A percentile compares a stretch with the other conserved stretches of the same genome.
Evolutionary conservation across 2,797 vertebrate genomes (phyloP).

Genomic region (Hydrolagus colliei): DNA sequence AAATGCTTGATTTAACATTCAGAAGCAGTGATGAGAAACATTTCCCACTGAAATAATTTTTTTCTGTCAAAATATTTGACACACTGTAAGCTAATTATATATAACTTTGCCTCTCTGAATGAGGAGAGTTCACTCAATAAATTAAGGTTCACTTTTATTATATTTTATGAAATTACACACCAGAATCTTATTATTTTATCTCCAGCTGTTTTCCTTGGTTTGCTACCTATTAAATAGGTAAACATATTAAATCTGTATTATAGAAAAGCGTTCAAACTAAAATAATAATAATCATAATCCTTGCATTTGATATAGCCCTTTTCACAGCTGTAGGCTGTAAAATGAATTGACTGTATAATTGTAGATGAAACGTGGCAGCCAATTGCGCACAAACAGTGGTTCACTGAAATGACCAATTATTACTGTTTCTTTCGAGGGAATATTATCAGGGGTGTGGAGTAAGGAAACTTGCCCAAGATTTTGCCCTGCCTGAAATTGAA

Average conservation of each 20-base stretch:
- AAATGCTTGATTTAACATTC: background rate
- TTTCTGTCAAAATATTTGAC: slow-evolving; percentile 25
- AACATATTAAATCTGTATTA: background rate
- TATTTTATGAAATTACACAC: background rate
- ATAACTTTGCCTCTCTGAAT: background rate
- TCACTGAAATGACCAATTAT: no score
- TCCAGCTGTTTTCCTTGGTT: background rate
- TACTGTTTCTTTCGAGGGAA: no score
- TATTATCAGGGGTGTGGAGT: no score
- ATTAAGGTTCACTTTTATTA: background rate
- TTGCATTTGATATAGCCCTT: no score
- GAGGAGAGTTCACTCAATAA: background rate
- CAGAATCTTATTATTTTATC: background rate
- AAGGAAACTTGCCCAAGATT: no score
- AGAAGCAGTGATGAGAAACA: background rate
- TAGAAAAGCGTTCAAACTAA: no score
- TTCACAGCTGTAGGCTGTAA: no score
- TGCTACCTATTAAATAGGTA: background rate
- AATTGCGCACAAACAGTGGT: no score
- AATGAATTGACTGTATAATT: no score
- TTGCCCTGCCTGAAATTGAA: no score
- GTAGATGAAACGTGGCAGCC: no score
- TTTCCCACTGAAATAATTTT: background rate
- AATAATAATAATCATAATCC: no score
- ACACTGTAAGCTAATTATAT: background rate